phyloP scores from a whole-genome alignment of 2,888 invertebrate species.

The Plusia festucae region DNA sequence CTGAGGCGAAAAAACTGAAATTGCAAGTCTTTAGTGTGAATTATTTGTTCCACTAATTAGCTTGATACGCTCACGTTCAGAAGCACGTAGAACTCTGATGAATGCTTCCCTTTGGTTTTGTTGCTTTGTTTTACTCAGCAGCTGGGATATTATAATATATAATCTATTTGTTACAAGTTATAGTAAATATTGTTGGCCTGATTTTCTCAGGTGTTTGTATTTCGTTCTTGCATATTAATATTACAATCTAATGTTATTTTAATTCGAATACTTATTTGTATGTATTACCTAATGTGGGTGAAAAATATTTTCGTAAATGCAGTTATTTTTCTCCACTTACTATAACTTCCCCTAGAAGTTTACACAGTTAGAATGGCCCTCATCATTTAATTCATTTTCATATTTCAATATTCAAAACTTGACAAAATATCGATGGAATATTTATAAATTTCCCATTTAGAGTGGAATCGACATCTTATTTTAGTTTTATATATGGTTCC shows the following conservation, averaged over 20 bases:
- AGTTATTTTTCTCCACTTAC: no score
- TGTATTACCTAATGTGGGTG: no score
- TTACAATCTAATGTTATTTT: no score
- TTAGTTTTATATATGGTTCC: constrained; percentile 13
- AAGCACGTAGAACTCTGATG: not conserved
- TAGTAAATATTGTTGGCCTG: not conserved
- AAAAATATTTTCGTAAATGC: no score
- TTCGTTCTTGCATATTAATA: no score
- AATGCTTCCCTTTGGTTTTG: not conserved
- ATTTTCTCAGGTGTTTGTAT: not conserved
- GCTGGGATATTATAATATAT: not conserved
- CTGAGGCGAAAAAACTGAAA: no score
- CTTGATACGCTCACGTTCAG: not conserved
- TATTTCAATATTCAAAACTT: no score
- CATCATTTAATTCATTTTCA: no score
- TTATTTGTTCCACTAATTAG: constrained; percentile 2
- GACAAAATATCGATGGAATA: not conserved
- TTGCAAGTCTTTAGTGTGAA: not conserved
- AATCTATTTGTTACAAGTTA: not conserved
- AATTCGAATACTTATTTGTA: no score
- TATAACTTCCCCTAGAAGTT: no score
- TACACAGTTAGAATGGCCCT: no score
- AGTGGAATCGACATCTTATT: not conserved
- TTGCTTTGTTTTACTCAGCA: not conserved
- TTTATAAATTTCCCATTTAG: no score